phyloP scores from a whole-genome alignment of 1,140 invertebrate species.

The Pinna nobilis region DNA sequence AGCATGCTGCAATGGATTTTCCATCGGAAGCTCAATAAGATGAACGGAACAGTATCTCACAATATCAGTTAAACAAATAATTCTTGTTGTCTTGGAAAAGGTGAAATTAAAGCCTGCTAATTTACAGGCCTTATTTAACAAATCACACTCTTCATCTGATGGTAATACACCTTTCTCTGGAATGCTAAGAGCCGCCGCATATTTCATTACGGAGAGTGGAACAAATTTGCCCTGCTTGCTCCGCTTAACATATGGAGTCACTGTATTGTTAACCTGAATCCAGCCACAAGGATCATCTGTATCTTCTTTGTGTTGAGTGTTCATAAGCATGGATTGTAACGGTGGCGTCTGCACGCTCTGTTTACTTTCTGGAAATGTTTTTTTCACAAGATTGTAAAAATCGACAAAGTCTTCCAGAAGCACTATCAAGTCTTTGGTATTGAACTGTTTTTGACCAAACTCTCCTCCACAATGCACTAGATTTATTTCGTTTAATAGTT shows the following conservation, averaged over 20 bases:
- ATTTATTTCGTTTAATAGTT: constrained; percentile 95
- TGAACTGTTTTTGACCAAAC: constrained; percentile 93
- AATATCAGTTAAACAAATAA: constrained; percentile 64
- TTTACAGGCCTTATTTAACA: constrained; percentile 68
- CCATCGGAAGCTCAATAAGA: constrained; percentile 65
- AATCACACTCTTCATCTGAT: constrained; percentile 59
- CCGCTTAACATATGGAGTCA: constrained; percentile 88
- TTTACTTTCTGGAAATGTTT: constrained; percentile 81
- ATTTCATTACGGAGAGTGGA: constrained; percentile 83
- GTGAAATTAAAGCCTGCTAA: constrained; percentile 67
- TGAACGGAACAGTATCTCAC: constrained; percentile 53
- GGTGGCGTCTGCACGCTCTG: constrained; percentile 23
- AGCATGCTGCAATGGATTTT: constrained; percentile 69
- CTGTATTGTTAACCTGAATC: constrained; percentile 93
- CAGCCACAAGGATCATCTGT: constrained; percentile 79
- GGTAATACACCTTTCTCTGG: constrained; percentile 55
- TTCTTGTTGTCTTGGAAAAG: constrained; percentile 64
- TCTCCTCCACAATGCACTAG: constrained; percentile 91
- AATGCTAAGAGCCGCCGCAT: constrained; percentile 65
- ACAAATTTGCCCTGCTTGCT: constrained; percentile 86
- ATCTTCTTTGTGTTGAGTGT: constrained; percentile 21
- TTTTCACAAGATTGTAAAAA: constrained; percentile 83
- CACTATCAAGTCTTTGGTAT: constrained; percentile 91
- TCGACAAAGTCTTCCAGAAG: constrained; percentile 89
- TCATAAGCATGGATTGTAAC: constrained; percentile 1